Conservation (phyloP, 2,888 invertebrate genomes). For the Lithophane leautieri region DNA sequence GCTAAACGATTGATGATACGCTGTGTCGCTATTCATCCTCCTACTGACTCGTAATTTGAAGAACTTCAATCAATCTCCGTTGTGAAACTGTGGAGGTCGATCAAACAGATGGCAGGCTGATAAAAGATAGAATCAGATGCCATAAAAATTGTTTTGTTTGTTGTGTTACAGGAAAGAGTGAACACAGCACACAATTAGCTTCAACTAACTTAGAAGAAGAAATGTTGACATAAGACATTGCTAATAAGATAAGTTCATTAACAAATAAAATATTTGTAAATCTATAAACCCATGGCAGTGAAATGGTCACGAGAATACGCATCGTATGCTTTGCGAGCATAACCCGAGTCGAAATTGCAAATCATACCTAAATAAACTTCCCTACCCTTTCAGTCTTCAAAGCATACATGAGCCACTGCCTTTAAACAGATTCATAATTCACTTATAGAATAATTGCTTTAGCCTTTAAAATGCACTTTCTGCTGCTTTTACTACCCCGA, state of each 20-base stretch:
- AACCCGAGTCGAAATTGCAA: slow-evolving; percentile 13
- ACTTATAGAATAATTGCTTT: slow-evolving; percentile 51
- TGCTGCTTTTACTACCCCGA: slow-evolving; percentile 43
- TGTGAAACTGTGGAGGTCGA: slow-evolving; percentile 52
- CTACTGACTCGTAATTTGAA: slow-evolving; percentile 62
- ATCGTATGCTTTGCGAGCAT: background rate
- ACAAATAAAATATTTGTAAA: background rate
- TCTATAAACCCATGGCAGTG: background rate
- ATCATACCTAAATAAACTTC: slow-evolving; percentile 26
- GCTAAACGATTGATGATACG: slow-evolving; percentile 60
- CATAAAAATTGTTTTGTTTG: background rate
- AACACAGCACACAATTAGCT: background rate
- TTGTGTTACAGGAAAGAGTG: background rate
- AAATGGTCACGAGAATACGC: background rate
- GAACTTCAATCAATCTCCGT: slow-evolving; percentile 51
- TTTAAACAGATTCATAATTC: slow-evolving; percentile 44
- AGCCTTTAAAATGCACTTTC: slow-evolving; percentile 53
- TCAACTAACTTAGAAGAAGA: background rate
- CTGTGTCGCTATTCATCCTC: slow-evolving; percentile 61
- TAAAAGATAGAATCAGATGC: slow-evolving; percentile 9
- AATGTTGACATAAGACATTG: background rate
- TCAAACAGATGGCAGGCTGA: slow-evolving; percentile 54
- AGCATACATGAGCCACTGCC: slow-evolving; percentile 27
- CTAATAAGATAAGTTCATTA: background rate
- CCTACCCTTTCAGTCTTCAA: slow-evolving; percentile 37